Evolutionary conservation across 64 coral and sea anemone species (phyloP), one percentile per base, ranked within the genome.

Genomic region (Montipora foliosa): DNA sequence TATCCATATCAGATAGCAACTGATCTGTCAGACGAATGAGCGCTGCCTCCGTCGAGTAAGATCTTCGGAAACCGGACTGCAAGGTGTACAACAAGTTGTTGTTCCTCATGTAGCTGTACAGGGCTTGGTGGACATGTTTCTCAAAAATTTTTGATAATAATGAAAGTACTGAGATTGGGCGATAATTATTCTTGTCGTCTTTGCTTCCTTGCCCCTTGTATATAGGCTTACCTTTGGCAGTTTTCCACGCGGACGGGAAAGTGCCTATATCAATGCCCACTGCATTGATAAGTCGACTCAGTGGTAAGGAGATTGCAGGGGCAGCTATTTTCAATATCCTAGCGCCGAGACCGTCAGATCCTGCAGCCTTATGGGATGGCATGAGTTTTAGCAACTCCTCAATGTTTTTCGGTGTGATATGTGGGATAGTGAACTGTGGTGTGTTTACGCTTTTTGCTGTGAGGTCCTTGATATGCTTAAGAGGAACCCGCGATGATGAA

Each of bases 11-110:
- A 25, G 90, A 78, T 16, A 90, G 49, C 20, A 90, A 17, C 5
- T 90, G 59, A 75, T 85, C 64, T 1, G 46, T 90, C 5, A 90
- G 71, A 68, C 75, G 79, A 8, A 84, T 50, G 49, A 90, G 88
- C 17, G 93, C 88, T 46, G 93, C 79, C 46, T 94, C 86, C 5
- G 85, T 94, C 15, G 64, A 94, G 29, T 81, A 59, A 11, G 76
- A 79, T 14, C 70, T 89, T 72, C 86, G 78, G 59, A 94, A 94
- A 22, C 46, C 77, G 20, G 77, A 89, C 58, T 94, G 86, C 10
- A 94, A 49, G 47, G 53, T 74, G 53, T 94, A 80, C 1, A 94
- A 49, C 16, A 89, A 16, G 2, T 82, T 5, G 15, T 89, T 94
- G 5, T 83, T 67, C 22, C 19, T 80, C 2, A 94, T 78, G 24